Base-by-base conservation (phyloP, 2,113 vertebrate genomes). In the Cnemophilus loriae region DNA sequence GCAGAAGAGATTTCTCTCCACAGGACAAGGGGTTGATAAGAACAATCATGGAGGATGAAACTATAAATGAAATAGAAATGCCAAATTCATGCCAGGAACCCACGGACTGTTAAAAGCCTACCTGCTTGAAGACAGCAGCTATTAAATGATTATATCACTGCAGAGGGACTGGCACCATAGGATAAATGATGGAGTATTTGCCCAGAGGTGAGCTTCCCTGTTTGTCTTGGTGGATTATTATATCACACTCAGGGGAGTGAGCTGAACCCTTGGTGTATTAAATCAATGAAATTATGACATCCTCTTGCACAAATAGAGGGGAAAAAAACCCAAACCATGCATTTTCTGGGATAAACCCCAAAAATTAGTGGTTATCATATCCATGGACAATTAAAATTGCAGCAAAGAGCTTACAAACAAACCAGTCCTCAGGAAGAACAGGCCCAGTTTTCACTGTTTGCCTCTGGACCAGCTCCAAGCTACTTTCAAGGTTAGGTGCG, bases 1-100 rank as follows among this genome's bases (percentile, higher is more conserved):
- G 83, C 86, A 71, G 79, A 90, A 68, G 76, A 93, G 82, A 87
- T 93, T 93, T 91, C 83, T 92, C 95, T 96, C 90, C 69, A 44
- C 73, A 89, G 77, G 90, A 88, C 73, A 24, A 87, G 64, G 60
- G 23, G 39, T 92, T 92, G 95, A 83, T 92, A 92, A 88, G 77
- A 84, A 60, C 68, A 49, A 71, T 94, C 64, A 91, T 44, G 64
- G 79, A 90, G 56, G 44, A 86, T 84, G 60, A 86, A 90, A 59
- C 61, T 71, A 5, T 42, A 83, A 88, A 50, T 55, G 76, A 92
- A 75, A 89, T 21, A 81, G 79, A 96, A 64, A 84, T 61, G 56
- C 64, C 90, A 81, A 50, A 81, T 32, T 59, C 79, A 80, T 52
- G 39, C 50, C 83, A 92, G 92, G 33, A 93, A 24, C 35, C 61